Percentiles rank a stretch among this genome's conserved stretches.
phyloP scores from a whole-genome alignment of 2,888 invertebrate species.

The Nymphalis c-album region DNA sequence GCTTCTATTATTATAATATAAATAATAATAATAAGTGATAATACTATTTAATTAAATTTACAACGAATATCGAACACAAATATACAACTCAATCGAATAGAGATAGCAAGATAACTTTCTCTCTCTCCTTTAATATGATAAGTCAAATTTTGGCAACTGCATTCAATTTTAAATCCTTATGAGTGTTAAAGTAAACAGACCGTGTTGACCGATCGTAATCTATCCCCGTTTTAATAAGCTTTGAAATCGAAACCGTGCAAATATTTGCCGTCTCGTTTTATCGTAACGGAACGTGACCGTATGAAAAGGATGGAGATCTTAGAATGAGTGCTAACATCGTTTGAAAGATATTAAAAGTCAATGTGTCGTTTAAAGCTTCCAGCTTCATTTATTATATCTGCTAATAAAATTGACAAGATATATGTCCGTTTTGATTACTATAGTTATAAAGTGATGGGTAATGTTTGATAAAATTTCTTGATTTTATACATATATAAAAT shows the following conservation, averaged over 20 bases:
- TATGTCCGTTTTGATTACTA: neutral
- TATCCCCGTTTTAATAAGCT: slow-evolving; percentile 55
- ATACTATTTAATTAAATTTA: too few species aligned
- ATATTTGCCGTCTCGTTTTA: slow-evolving; percentile 27
- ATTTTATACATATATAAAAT: too few species aligned
- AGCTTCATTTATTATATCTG: neutral
- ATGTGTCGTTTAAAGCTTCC: neutral
- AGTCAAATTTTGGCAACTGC: neutral
- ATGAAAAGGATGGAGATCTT: slow-evolving; percentile 25
- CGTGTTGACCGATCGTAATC: slow-evolving; percentile 41
- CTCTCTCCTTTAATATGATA: neutral
- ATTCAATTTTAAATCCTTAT: slow-evolving; percentile 10
- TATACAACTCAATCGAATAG: too few species aligned
- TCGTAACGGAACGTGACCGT: slow-evolving; percentile 16
- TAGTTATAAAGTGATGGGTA: neutral
- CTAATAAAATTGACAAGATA: neutral
- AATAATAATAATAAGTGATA: too few species aligned
- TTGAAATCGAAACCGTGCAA: slow-evolving; percentile 25
- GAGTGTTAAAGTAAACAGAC: slow-evolving; percentile 5
- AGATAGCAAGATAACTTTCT: neutral
- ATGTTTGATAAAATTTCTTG: neutral
- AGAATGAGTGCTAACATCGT: slow-evolving; percentile 4
- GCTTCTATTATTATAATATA: too few species aligned
- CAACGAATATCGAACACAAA: too few species aligned
- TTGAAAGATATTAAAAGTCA: slow-evolving; percentile 11